These are phyloP conservation scores for Dipodomys stephensi DNA, from an alignment of 2,113 vertebrate species.

Conservation along the genomic window DNA sequence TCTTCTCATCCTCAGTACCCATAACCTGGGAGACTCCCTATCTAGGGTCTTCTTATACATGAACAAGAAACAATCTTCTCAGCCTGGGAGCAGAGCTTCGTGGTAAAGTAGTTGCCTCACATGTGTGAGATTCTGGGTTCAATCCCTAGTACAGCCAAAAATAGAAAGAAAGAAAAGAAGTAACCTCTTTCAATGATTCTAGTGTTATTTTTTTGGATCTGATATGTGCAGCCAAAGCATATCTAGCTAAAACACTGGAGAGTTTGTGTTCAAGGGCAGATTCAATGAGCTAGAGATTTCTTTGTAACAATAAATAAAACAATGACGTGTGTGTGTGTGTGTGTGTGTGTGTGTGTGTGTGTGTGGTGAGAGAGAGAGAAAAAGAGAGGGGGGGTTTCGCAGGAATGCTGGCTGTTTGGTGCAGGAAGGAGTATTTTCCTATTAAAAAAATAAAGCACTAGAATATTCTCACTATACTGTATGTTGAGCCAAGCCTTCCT, in stretches of 20 bases:
- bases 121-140: not conserved
- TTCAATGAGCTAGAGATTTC: not conserved
- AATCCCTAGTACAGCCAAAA: not conserved
- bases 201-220: not conserved
- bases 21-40: not conserved
- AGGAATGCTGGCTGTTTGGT: not conserved
- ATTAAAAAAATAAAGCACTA: slow-evolving; percentile 6
- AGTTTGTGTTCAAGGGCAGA: slow-evolving; percentile 17
- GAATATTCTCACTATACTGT: not conserved
- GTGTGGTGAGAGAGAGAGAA: not conserved
- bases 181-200: not conserved
- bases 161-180: not conserved
- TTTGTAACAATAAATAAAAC: slow-evolving; percentile 31
- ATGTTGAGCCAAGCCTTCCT: not conserved
- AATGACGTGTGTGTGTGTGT: not conserved
- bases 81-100: not conserved
- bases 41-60: not conserved
- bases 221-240: not conserved
- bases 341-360: not conserved
- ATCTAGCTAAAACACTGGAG: not conserved
- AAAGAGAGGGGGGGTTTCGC: not conserved
- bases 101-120: not conserved
- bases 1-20: not conserved
- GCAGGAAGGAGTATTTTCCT: not conserved
- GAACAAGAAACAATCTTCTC: not conserved